Evolutionary conservation across 2,113 vertebrate genomes (phyloP), one percentile per base, ranked within the genome.

Genomic region (Megaceryle maxima): DNA sequence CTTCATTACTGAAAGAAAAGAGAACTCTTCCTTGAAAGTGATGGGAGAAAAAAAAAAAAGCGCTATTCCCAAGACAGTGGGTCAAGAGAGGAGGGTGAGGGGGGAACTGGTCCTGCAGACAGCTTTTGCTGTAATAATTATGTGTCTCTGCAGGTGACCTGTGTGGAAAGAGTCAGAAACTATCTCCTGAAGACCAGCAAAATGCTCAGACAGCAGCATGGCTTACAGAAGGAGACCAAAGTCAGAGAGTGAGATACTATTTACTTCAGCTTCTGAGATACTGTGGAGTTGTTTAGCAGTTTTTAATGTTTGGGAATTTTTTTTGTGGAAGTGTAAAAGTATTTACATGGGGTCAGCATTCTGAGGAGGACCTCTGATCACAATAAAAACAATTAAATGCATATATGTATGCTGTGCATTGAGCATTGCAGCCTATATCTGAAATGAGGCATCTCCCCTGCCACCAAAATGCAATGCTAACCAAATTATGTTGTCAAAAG

Each of bases 131-230:
- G 82, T 85, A 70, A 66, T 85, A 73, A 68, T 93, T 94, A 14
- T 94, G 53, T 94, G 43, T 96, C 13, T 83, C 92, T 94, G 53
- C 95, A 99, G 99, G 90, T 88, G 43, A 95, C 97, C 46, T 98
- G 97, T 46, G 56, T 97, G 44, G 87, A 90, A 57, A 97, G 97
- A 90, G 92, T 98, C 44, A 98, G 98, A 97, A 98, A 94, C 68
- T 97, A 98, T 75, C 98, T 99, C 51, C 97, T 99, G 74, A 99
- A 99, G 98, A 98, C 98, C 55, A 98, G 98, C 91, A 98, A 98
- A 97, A 96, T 94, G 46, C 97, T 99, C 88, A 97, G 99, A 48
- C 98, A 99, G 39, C 97, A 98, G 24, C 97, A 98, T n/a, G 91
- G 97, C 44, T 87, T 90, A 43, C 97, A 99, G 87, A 97, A 96